Evolutionary conservation across 2,113 vertebrate species (phyloP), one percentile per base, ranked within the genome.

Genomic region (Sitta europaea): DNA sequence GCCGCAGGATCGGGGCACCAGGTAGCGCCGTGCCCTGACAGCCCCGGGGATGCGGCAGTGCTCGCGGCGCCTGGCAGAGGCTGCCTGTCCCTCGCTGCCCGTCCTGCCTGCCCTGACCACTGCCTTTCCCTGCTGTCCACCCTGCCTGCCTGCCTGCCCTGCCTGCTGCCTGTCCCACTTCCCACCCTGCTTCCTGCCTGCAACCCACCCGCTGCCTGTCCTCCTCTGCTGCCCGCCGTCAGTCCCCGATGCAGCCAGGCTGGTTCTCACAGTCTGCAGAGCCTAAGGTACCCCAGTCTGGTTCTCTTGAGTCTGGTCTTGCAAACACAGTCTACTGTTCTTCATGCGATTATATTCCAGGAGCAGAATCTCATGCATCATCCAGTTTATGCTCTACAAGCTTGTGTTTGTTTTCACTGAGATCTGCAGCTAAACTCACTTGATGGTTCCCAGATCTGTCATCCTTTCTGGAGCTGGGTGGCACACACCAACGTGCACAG

Each of bases 401-500:
- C 45, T 7, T 57, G 40, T 14, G 5, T 36, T 58, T 45, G 10
- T 57, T 78, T 45, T 28, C 67, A 11, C 10, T 5, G 9, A 53
- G 54, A 13, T 59, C 21, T 48, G n/a, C 28, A 85, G 20, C 25
- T 23, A 28, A 78, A 42, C 18, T 16, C 8, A 4, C 59, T 5
- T 45, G 28, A 6, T 11, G 50, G 70, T 28, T 61, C 53, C 36
- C 14, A 18, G 53, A 33, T 28, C 42, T 50, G 20, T 20, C 48
- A 19, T 5, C 42, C 68, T 18, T 0, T 35, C 57, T 1, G 2
- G 31, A 40, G 58, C 29, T 12, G 42, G 12, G 11, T 2, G 11
- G 51, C 47, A 16, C 38, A 2, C n/a, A 3, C 28, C 15, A 20
- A 28, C 9, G 1, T 0, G 0, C 67, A 10, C 24, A 4, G 28